These are phyloP conservation scores for Callinectes sapidus DNA, from an alignment of 2,888 invertebrate species.

Conservation along the genomic window DNA sequence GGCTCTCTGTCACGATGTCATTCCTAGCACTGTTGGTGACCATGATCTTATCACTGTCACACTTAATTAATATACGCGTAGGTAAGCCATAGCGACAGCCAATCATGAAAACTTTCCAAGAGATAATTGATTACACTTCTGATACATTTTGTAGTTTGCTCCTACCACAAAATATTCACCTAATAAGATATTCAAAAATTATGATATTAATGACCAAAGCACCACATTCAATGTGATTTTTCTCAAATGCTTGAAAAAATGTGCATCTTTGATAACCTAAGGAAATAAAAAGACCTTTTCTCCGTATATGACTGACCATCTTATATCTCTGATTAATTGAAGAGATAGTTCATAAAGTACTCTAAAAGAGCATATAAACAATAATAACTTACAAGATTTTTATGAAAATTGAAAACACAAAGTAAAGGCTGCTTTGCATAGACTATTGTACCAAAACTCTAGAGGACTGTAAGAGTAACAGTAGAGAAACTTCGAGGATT, in stretches of 20 bases:
- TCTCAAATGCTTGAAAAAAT: neutral
- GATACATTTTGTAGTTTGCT: neutral
- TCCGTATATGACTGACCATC: neutral
- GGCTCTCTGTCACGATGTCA: too few relatives aligned
- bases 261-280: neutral
- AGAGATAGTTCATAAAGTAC: neutral
- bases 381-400: neutral
- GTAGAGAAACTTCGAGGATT: neutral
- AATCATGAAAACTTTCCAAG: neutral
- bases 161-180: neutral
- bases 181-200: neutral
- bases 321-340: neutral
- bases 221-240: neutral
- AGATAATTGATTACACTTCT: neutral
- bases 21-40: neutral
- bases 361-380: neutral
- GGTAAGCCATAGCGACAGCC: neutral
- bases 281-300: neutral
- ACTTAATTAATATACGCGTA: too few relatives aligned
- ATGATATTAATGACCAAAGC: neutral
- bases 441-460: neutral
- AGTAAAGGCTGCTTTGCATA: neutral
- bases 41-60: neutral
- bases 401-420: neutral
- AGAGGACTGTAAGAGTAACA: neutral